These are phyloP conservation scores for Cathartes aura DNA, from an alignment of 2,113 vertebrate genomes.

Conservation along the genomic window DNA sequence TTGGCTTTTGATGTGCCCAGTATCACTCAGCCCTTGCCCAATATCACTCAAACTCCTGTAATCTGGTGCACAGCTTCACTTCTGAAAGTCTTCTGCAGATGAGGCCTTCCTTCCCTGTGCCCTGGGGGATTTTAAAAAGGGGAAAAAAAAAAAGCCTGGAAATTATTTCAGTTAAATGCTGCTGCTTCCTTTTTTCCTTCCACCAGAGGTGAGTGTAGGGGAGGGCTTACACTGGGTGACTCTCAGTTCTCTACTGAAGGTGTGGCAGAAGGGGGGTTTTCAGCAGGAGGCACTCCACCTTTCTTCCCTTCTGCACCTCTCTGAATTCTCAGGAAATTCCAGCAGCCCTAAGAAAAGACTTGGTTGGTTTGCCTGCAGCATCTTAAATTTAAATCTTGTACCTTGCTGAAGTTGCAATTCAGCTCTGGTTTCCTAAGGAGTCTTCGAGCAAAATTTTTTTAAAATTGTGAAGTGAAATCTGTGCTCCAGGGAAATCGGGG, in stretches of 20 bases:
- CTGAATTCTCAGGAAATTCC: neutral
- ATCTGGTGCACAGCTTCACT: neutral
- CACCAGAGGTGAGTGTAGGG: neutral
- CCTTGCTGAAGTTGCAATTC: neutral
- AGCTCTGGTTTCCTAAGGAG: neutral
- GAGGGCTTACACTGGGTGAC: neutral
- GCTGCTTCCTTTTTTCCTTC: neutral
- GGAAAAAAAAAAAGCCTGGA: neutral
- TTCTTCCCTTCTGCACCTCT: neutral
- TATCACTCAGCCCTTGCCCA: neutral
- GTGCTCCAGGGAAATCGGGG: neutral
- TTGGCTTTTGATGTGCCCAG: neutral
- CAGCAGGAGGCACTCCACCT: neutral
- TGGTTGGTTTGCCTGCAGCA: neutral
- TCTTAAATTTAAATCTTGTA: neutral
- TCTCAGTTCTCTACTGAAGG: neutral
- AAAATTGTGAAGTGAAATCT: neutral
- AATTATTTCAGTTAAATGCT: neutral
- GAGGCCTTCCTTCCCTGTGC: neutral
- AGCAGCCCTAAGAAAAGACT: neutral
- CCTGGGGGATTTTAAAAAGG: neutral
- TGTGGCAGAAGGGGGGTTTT: neutral
- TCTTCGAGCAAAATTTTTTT: neutral
- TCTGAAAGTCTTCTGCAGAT: neutral
- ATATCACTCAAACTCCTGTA: neutral